Evolutionary conservation across 1,140 invertebrate genomes (phyloP).

Genomic region (Aphelenchoides fujianensis): DNA sequence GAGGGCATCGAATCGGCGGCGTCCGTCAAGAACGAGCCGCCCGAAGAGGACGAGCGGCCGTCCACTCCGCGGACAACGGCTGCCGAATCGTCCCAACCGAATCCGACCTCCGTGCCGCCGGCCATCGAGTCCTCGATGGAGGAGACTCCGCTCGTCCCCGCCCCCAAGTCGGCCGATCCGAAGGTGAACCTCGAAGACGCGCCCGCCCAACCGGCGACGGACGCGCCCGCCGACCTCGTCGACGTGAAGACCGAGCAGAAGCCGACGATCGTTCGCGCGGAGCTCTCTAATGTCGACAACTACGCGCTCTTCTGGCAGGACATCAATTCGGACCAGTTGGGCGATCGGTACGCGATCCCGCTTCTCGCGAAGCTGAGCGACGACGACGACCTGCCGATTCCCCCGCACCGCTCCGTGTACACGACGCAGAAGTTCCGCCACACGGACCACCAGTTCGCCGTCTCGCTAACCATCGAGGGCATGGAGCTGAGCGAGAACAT

Average conservation of each 20-base stretch:
- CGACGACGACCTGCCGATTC: neutral
- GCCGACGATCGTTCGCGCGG: neutral
- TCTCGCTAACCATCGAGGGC: slow-evolving; percentile 1
- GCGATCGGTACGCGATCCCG: neutral
- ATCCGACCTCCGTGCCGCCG: too few species aligned
- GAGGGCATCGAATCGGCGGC: neutral
- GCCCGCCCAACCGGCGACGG: too few species aligned
- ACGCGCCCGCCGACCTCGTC: too few species aligned
- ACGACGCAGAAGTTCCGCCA: neutral
- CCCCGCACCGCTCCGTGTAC: slow-evolving; percentile 1
- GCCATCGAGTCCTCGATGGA: too few species aligned
- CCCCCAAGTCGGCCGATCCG: too few species aligned
- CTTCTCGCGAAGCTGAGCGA: neutral
- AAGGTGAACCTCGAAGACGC: too few species aligned
- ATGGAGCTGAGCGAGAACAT: neutral
- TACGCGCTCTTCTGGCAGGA: slow-evolving; percentile 10
- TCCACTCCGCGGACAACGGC: too few species aligned
- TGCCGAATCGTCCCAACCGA: too few species aligned
- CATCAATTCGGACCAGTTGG: slow-evolving; percentile 2
- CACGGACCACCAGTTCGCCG: neutral
- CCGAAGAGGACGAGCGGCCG: too few species aligned
- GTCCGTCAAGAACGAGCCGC: slow-evolving; percentile 1
- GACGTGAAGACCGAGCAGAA: slow-evolving; percentile 9
- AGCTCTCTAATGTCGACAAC: slow-evolving; percentile 7
- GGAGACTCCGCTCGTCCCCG: too few species aligned